A percentile compares a stretch with the other conserved stretches of the same genome.
Evolutionary conservation across 1,140 invertebrate species (phyloP).

Genomic region (Scaptodrosophila lebanonensis): DNA sequence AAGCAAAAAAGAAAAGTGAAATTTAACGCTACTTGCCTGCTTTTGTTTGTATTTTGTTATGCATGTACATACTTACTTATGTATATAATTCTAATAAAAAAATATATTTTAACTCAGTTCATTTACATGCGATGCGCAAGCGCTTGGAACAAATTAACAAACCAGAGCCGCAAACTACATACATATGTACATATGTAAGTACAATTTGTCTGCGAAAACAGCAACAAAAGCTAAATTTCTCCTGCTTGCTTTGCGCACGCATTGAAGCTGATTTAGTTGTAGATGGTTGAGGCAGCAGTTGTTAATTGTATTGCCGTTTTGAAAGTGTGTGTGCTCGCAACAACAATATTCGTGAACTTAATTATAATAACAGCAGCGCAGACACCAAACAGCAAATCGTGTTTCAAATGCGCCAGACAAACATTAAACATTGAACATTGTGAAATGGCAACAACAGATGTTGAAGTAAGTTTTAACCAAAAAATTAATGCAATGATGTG

Average conservation of each 20-base stretch:
- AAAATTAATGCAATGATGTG: constrained; percentile 59
- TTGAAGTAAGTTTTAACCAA: constrained; percentile 30
- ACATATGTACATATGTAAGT: constrained; percentile 11
- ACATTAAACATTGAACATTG: constrained; percentile 17
- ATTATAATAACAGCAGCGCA: constrained; percentile 43
- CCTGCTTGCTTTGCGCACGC: constrained; percentile 28
- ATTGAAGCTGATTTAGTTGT: constrained; percentile 38
- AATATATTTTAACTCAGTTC: no score
- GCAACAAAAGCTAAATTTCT: constrained; percentile 32
- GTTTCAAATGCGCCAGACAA: constrained; percentile 16
- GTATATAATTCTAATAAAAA: background rate
- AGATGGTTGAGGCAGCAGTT: constrained; percentile 28
- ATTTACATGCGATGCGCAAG: no score
- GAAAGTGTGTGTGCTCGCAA: constrained; percentile 30
- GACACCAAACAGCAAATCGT: constrained; percentile 30
- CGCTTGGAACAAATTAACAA: no score
- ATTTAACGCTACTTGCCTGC: constrained; percentile 25
- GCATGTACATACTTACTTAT: background rate
- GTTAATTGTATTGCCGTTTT: constrained; percentile 49
- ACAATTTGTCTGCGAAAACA: constrained; percentile 12
- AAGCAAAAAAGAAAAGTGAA: constrained; percentile 38
- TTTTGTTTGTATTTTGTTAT: background rate
- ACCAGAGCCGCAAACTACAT: no score
- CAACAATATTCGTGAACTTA: constrained; percentile 50
- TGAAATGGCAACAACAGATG: constrained; percentile 31